phyloP scores from a whole-genome alignment of 2,797 vertebrate species.

The Scleropages formosus region DNA sequence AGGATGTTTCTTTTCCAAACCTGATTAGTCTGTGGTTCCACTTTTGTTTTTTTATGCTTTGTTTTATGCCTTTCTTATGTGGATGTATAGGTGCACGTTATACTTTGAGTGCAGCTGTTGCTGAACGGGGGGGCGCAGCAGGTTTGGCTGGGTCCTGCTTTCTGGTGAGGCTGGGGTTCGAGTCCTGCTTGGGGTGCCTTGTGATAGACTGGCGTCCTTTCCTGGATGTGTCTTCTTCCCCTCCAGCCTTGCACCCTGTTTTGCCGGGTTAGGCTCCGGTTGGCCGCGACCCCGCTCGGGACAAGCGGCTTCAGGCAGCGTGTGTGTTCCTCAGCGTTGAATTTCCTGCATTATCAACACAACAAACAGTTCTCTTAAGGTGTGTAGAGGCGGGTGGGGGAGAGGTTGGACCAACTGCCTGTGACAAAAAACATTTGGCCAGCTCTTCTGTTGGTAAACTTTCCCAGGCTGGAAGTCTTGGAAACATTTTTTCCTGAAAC shows the following conservation, averaged over 20 bases:
- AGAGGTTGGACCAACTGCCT: not conserved
- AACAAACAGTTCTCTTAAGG: no score
- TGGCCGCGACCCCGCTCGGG: no score
- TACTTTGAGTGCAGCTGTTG: not conserved
- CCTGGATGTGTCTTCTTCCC: no score
- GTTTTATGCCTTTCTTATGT: not conserved
- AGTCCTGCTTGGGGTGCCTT: no score
- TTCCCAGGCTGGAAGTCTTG: not conserved
- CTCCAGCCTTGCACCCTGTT: no score
- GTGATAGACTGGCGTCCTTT: no score
- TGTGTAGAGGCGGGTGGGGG: not conserved
- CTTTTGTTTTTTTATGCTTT: slow-evolving; percentile 5
- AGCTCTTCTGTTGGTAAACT: not conserved
- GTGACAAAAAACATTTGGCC: not conserved
- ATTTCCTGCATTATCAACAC: not conserved
- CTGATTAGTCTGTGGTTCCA: not conserved
- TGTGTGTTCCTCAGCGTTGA: not conserved
- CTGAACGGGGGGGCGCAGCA: no score
- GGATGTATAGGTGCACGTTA: not conserved
- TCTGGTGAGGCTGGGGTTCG: no score
- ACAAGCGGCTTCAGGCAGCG: no score
- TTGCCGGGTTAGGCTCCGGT: no score
- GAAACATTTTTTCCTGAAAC: not conserved
- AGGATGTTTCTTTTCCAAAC: slow-evolving; percentile 38
- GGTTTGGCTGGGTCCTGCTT: no score